Evolutionary conservation across 2,888 invertebrate genomes (phyloP), one percentile per base, ranked within the genome.

Genomic region (Drosophila anomalipes): DNA sequence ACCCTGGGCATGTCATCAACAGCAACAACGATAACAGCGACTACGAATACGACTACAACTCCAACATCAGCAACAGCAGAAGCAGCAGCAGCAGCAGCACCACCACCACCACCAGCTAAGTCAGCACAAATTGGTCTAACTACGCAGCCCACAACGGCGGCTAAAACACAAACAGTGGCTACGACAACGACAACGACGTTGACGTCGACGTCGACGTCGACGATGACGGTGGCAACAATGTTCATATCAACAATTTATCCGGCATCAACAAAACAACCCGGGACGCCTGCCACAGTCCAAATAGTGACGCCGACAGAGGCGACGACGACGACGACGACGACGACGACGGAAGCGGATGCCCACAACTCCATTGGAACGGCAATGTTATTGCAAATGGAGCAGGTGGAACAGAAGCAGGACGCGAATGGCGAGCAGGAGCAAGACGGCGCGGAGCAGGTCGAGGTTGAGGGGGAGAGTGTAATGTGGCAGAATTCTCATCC

Each of bases 51-150:
- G 56, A 53, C 44, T 22, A 58, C 67, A 39, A 35, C 62, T 32
- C 44, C 61, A 22, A 56, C 37, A 52, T 66, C 44, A 22, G 4
- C 47, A 47, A 57, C 33, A 22, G 16, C 44, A 44, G 6, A 14
- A 22, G 14, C 4, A 44, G 44, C 22, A 26, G 14, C 1, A 22
- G 9, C 4, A 47, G 22, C 7, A 26, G 47, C 4, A 22, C 53
- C 41, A 47, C 60, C 37, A 70, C 33, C 70, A 35, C 35, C 35
- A 35, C 35, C 35, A 70, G 72, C 79, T 67, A 79, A 89, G 82
- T 82, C 87, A 72, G 62, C 79, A 75, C 91, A 89, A 91, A 89
- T 88, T 88, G 84, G 85, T 76, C 78, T 79, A 90, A 88, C 77
- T 81, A 79, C 56, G 74, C 64, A 62, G 75, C 63, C 77, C 79